These are phyloP conservation scores for Axea sp. DNA, from an alignment of 2,888 invertebrate genomes.

Conservation along the genomic window DNA sequence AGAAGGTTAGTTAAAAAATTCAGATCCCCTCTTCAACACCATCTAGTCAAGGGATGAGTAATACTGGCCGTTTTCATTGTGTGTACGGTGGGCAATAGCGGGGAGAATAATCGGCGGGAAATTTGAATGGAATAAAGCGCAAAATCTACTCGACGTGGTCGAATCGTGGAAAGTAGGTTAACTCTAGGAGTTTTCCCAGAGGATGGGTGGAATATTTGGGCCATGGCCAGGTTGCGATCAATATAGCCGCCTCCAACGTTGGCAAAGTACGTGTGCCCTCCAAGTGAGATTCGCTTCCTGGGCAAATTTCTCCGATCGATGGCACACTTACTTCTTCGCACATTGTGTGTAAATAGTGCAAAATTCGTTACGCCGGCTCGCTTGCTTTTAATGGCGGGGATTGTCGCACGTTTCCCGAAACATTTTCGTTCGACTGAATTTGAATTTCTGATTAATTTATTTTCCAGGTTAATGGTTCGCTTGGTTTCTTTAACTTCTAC, in stretches of 20 bases:
- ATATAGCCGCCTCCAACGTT: conserved; percentile 60
- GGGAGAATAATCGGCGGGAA: conserved; percentile 12
- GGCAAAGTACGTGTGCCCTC: conserved; percentile 59
- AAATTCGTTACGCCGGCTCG: conserved; percentile 5
- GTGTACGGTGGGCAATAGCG: too few species aligned
- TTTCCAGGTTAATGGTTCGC: too few species aligned
- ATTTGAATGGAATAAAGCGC: conserved; percentile 4
- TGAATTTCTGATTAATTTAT: conserved; percentile 9
- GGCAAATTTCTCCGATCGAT: conserved; percentile 63
- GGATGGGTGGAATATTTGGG: conserved; percentile 77
- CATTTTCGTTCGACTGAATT: not conserved
- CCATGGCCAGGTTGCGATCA: conserved; percentile 78
- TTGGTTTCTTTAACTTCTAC: too few species aligned
- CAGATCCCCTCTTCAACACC: too few species aligned
- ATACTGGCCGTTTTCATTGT: too few species aligned
- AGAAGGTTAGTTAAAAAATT: too few species aligned
- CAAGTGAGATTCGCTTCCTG: conserved; percentile 59
- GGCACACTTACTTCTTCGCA: conserved; percentile 54
- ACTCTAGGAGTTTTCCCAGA: conserved; percentile 74
- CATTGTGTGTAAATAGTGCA: conserved; percentile 49
- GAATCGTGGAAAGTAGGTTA: conserved; percentile 71
- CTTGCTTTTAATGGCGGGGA: not conserved
- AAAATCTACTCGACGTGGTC: conserved; percentile 2
- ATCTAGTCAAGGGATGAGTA: too few species aligned
- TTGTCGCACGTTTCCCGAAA: not conserved